These are phyloP conservation scores for Ephydatia muelleri DNA, from an alignment of 37 sponge, comb jelly and placozoan species.

Conservation along the genomic window DNA sequence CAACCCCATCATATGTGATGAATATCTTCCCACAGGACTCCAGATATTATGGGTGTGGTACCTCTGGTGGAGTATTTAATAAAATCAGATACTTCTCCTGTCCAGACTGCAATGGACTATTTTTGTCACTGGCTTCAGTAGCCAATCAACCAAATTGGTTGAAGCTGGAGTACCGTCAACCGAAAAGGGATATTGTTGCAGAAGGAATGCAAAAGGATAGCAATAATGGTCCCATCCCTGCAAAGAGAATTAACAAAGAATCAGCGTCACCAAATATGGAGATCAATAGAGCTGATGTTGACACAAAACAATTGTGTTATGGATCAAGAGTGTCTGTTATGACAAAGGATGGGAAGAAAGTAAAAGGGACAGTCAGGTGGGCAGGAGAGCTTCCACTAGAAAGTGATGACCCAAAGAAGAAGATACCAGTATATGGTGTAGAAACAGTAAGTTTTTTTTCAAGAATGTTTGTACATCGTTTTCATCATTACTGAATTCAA, in stretches of 20 bases:
- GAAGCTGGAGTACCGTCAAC: not conserved
- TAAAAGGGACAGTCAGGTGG: not conserved
- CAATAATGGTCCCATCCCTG: not conserved
- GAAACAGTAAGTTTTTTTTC: slow-evolving; percentile 12
- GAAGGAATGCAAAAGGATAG: not conserved
- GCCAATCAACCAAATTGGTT: not conserved
- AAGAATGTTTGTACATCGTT: not conserved
- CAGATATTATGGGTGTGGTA: slow-evolving; percentile 21
- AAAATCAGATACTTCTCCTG: slow-evolving; percentile 51
- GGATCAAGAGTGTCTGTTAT: not conserved
- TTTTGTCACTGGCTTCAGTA: slow-evolving; percentile 41
- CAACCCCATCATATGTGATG: no score
- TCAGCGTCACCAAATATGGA: not conserved
- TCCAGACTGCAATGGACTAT: slow-evolving; percentile 49
- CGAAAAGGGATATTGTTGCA: not conserved
- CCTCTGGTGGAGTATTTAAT: slow-evolving; percentile 39
- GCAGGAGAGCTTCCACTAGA: not conserved
- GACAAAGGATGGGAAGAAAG: not conserved
- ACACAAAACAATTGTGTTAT: not conserved
- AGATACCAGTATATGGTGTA: not conserved
- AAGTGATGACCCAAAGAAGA: not conserved
- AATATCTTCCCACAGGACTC: no score
- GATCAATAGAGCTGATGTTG: not conserved
- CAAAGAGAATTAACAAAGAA: not conserved
- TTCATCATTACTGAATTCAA: no score